Evolutionary conservation across 1,140 invertebrate species (phyloP), one percentile per base, ranked within the genome.

Genomic region (Lepidurus couesii): DNA sequence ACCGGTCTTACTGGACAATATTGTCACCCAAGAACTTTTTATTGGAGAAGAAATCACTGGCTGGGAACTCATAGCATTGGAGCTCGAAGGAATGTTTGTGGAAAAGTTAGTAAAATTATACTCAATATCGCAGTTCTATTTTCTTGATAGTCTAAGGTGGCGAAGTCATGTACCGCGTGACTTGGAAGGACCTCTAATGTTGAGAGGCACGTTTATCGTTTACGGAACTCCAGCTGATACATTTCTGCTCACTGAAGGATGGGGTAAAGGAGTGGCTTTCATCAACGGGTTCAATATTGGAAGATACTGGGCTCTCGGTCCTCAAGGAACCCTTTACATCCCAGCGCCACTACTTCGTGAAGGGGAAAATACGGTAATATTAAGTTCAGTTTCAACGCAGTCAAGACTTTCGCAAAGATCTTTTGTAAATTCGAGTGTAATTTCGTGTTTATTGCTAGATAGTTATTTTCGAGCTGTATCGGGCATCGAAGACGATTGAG

Each of bases 271-370:
- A 8, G 84, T 89, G 75, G 87, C 89, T 13, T 87, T 90, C 77
- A 81, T 91, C 1, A 91, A 91, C 84, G 89, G 89, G 7, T 89
- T 90, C 81, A 89, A 90, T 81, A 82, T 91, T 74, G 90, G 89
- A 11, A 82, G 90, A 75, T 90, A 90, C 82, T 89, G 86, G 87
- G 79, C 81, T 13, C 73, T 86, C 10, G 90, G 90, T 1, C 90
- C 90, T 0, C 87, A 88, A 81, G 82, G 85, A 79, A 87, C 88
- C 5, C 83, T 90, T 0, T 91, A 89, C 84, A 80, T 90, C 44
- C 90, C 90, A 21, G 89, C 85, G 8, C 87, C 88, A 1, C 82
- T 90, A 24, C 83, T 90, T 1, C 85, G 85, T 65, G 77, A 80
- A 42, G 88, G 88, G n/a, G 79, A 81, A 5, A 90, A 90, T 83